phyloP scores from a whole-genome alignment of 2,113 vertebrate genomes.

The Entosphenus tridentatus region DNA sequence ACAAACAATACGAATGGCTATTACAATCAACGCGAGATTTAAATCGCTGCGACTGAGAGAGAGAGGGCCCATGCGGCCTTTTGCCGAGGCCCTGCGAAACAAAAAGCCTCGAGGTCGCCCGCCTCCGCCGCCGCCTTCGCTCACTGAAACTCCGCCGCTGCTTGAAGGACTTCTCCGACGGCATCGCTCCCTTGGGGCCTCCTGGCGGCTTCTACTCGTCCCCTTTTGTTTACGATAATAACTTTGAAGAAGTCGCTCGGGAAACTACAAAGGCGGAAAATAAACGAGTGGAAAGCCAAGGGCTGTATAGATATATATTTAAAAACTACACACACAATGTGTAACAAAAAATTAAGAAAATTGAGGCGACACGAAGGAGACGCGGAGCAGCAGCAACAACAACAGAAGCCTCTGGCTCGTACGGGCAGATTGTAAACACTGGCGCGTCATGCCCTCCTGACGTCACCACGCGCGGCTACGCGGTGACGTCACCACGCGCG shows the following conservation, averaged over 20 bases:
- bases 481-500: too few species aligned
- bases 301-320: not conserved
- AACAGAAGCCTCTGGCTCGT: too few species aligned
- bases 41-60: not conserved
- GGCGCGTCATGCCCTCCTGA: too few species aligned
- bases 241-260: not conserved
- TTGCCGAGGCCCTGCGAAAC: not conserved
- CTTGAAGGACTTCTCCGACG: slow-evolving; percentile 3
- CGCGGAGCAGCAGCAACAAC: too few species aligned
- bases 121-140: not conserved
- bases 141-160: slow-evolving; percentile 2
- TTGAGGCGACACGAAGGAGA: too few species aligned
- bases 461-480: too few species aligned
- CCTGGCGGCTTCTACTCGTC: not conserved
- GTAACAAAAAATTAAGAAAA: too few species aligned
- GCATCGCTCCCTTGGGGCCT: not conserved
- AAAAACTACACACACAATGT: not conserved
- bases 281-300: not conserved
- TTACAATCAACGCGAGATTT: too few species aligned
- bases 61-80: not conserved
- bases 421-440: too few species aligned
- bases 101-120: not conserved
- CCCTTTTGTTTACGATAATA: not conserved
- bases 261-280: not conserved
- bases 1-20: too few species aligned